phyloP scores from a whole-genome alignment of 2,888 invertebrate species.

The Eupithecia inturbata region DNA sequence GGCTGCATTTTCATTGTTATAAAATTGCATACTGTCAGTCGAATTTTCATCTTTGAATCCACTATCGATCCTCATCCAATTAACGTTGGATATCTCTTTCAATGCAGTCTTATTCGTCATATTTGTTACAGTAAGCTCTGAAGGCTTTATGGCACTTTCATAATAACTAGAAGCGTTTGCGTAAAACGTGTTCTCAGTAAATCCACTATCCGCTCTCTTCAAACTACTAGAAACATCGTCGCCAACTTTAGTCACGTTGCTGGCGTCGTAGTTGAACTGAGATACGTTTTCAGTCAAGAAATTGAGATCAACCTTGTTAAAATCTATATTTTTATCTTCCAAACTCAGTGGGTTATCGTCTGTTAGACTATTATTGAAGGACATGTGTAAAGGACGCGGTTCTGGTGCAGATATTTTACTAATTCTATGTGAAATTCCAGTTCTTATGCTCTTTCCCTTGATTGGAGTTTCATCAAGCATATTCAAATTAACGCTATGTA shows the following conservation, averaged over 20 bases:
- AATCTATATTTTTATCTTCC: slow-evolving; percentile 77
- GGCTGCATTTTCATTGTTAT: slow-evolving; percentile 55
- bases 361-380: slow-evolving; percentile 70
- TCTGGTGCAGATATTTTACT: slow-evolving; percentile 71
- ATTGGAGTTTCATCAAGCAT: slow-evolving; percentile 69
- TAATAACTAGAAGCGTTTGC: slow-evolving; percentile 77
- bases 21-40: slow-evolving; percentile 71
- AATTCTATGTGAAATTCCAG: slow-evolving; percentile 67
- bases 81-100: slow-evolving; percentile 76
- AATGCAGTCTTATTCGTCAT: slow-evolving; percentile 63
- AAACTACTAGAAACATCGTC: slow-evolving; percentile 67
- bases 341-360: slow-evolving; percentile 70
- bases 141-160: slow-evolving; percentile 81
- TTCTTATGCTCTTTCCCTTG: slow-evolving; percentile 65
- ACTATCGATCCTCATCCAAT: slow-evolving; percentile 79
- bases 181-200: slow-evolving; percentile 76
- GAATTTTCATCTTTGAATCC: slow-evolving; percentile 79
- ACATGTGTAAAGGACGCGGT: slow-evolving; percentile 67
- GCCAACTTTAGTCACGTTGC: slow-evolving; percentile 56
- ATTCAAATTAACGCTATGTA: slow-evolving; percentile 49
- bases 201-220: slow-evolving; percentile 77
- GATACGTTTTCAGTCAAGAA: slow-evolving; percentile 75
- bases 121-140: slow-evolving; percentile 75
- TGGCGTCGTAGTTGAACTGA: slow-evolving; percentile 60
- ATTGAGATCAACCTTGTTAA: slow-evolving; percentile 78